These are phyloP conservation scores for Lepidurus couesii DNA, from an alignment of 1,140 invertebrate genomes.

Conservation along the genomic window DNA sequence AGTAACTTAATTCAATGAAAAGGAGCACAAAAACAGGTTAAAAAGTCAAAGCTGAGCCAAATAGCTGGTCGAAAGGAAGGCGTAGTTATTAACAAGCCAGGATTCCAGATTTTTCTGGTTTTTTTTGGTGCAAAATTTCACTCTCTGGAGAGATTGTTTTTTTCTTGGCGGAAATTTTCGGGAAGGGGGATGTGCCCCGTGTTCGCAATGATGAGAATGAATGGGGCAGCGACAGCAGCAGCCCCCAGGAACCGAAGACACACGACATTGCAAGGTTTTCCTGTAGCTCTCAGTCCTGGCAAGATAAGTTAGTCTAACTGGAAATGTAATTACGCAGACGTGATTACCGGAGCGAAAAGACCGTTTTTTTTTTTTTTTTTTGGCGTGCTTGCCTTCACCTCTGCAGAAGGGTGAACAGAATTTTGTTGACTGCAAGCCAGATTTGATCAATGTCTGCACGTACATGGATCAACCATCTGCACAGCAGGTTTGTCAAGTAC, in stretches of 20 bases:
- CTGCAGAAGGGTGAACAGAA: background rate
- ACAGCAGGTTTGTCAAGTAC: too few species aligned
- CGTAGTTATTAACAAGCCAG: conserved; percentile 6
- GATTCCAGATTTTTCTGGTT: background rate
- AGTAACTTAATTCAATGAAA: too few species aligned
- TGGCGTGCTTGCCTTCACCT: background rate
- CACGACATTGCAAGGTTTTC: background rate
- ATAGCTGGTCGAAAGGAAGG: background rate
- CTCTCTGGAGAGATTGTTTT: background rate
- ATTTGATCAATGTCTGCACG: background rate
- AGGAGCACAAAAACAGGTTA: background rate
- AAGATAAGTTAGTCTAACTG: conserved; percentile 11
- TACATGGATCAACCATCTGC: too few species aligned
- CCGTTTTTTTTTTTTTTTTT: background rate
- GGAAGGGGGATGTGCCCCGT: background rate
- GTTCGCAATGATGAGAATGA: conserved; percentile 15
- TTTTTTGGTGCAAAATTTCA: background rate
- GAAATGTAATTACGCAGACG: conserved; percentile 14
- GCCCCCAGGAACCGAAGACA: background rate
- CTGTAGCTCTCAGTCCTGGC: conserved; percentile 13
- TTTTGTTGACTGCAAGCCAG: background rate
- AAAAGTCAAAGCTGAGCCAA: background rate
- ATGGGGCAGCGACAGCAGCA: conserved; percentile 15
- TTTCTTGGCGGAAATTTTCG: background rate
- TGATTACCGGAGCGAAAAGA: conserved; percentile 1